phyloP scores from a whole-genome alignment of 2,113 vertebrate genomes.

The Cyprinus carpio region DNA sequence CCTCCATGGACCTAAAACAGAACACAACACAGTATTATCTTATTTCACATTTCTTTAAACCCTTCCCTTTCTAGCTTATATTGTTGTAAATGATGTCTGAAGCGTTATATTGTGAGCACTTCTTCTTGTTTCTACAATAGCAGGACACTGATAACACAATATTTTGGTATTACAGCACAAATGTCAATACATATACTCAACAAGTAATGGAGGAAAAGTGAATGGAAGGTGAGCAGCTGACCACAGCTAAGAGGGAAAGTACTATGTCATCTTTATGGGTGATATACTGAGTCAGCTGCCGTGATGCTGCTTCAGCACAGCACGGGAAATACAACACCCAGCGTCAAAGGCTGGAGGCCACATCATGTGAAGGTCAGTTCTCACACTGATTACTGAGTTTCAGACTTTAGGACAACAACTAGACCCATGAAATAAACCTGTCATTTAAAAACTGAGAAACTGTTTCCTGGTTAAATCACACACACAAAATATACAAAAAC shows the following conservation, averaged over 20 bases:
- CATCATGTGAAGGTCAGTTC: constrained; percentile 41
- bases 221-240: neutral
- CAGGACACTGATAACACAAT: neutral
- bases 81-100: no score
- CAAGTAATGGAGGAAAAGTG: no score
- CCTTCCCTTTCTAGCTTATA: no score
- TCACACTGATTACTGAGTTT: no score
- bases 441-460: no score
- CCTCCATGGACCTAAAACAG: constrained; percentile 79
- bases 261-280: neutral
- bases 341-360: neutral
- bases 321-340: constrained; percentile 48
- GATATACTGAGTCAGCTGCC: constrained; percentile 41
- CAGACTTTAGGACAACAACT: no score
- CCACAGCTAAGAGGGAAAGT: neutral
- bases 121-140: neutral
- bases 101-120: no score
- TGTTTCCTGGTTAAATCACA: no score
- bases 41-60: no score
- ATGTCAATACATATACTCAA: no score
- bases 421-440: no score
- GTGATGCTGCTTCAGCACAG: neutral
- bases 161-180: neutral
- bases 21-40: neutral
- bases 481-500: no score